Evolutionary conservation across 92 coral and sea anemone genomes (phyloP).

Genomic region (Porites cylindrica): DNA sequence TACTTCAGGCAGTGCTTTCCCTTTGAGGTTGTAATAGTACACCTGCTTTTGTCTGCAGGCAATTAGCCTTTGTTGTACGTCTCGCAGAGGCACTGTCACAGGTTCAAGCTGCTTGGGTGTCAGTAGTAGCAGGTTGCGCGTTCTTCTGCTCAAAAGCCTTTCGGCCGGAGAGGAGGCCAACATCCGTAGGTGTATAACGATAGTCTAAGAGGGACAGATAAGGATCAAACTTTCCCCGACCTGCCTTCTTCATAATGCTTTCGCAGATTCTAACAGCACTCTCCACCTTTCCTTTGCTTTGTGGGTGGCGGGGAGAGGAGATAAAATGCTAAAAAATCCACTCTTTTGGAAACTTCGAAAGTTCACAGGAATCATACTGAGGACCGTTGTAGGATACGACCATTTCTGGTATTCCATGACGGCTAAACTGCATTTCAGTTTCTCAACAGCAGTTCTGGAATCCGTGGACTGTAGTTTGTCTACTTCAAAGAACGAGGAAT

Average conservation of each 20-base stretch:
- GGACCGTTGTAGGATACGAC: too few relatives aligned
- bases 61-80: slow-evolving; percentile 25
- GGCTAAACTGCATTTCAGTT: too few relatives aligned
- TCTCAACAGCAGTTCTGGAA: slow-evolving; percentile 37
- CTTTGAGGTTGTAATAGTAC: slow-evolving; percentile 39
- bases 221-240: too few relatives aligned
- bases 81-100: slow-evolving; percentile 12
- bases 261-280: slow-evolving; percentile 39
- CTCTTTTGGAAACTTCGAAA: slow-evolving; percentile 34
- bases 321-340: slow-evolving; percentile 34
- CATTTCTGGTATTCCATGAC: too few relatives aligned
- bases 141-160: not conserved
- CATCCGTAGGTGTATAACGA: slow-evolving; percentile 32
- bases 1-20: slow-evolving; percentile 39
- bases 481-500: slow-evolving; percentile 4
- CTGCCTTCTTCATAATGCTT: slow-evolving; percentile 23
- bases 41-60: not conserved
- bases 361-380: slow-evolving; percentile 28
- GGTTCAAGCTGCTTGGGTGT: slow-evolving; percentile 22
- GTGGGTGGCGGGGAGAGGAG: slow-evolving; percentile 27
- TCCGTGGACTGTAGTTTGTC: too few relatives aligned
- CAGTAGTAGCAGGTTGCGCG: slow-evolving; percentile 19
- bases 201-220: slow-evolving; percentile 38
- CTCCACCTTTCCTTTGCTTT: slow-evolving; percentile 34
- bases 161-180: slow-evolving; percentile 23